Evolutionary conservation across 2,888 invertebrate genomes (phyloP).

Genomic region (Yponomeuta plumbellus): DNA sequence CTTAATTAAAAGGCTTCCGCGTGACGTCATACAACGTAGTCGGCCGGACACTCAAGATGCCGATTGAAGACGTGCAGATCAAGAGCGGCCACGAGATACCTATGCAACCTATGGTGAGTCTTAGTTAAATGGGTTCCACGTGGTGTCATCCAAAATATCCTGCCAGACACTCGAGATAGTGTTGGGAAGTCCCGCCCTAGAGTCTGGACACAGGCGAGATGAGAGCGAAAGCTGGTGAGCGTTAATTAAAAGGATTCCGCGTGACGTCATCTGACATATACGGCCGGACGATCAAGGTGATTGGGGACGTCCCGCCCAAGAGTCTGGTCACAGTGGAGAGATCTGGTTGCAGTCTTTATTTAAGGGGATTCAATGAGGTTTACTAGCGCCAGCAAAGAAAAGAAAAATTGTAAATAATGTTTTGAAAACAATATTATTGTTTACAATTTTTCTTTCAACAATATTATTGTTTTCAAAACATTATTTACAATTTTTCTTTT

Average conservation of each 20-base stretch:
- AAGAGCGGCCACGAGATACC: conserved; percentile 74
- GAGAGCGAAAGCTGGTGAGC: conserved; percentile 77
- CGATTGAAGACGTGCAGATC: conserved; percentile 75
- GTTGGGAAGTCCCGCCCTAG: conserved; percentile 75
- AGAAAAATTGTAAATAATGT: no score
- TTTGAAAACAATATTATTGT: no score
- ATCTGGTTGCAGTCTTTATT: no score
- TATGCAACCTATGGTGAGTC: conserved; percentile 74
- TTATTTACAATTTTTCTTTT: no score
- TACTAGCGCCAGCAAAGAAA: no score
- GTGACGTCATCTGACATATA: conserved; percentile 82
- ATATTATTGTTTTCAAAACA: no score
- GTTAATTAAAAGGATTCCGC: conserved; percentile 74
- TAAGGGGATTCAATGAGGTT: no score
- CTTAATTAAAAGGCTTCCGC: conserved; percentile 74
- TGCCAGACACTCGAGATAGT: conserved; percentile 76
- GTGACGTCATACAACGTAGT: conserved; percentile 82
- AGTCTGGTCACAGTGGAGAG: no score
- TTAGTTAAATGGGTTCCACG: conserved; percentile 76
- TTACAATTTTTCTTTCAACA: no score
- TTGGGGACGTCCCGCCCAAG: conserved; percentile 74
- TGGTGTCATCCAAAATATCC: conserved; percentile 82
- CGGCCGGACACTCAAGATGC: conserved; percentile 73
- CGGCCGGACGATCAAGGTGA: conserved; percentile 74
- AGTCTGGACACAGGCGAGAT: conserved; percentile 70